Conservation (phyloP, 2,888 invertebrate species). For the Spilosoma lubricipeda region DNA sequence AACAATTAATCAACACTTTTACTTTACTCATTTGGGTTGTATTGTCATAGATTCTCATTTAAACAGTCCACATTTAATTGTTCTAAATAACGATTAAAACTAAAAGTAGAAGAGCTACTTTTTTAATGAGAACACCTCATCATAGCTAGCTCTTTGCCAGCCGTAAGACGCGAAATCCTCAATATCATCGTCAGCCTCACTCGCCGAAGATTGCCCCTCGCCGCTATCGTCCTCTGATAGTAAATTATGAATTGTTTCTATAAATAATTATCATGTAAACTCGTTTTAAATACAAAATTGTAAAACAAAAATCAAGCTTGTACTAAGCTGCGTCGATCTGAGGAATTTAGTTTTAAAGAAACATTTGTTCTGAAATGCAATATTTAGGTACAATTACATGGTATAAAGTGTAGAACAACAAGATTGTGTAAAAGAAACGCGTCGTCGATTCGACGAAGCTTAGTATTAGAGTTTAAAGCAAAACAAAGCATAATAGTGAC, state of each 20-base stretch:
- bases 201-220: constrained; percentile 1
- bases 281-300: neutral
- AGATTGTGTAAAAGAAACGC: neutral
- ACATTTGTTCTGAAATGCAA: neutral
- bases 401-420: neutral
- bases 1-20: neutral
- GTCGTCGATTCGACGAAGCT: constrained; percentile 13
- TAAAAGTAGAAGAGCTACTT: neutral
- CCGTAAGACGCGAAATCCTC: constrained; percentile 12
- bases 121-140: constrained; percentile 15
- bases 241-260: constrained; percentile 10
- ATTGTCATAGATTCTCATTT: neutral
- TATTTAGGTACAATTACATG: neutral
- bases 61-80: neutral
- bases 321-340: constrained; percentile 13
- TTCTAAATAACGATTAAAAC: neutral
- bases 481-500: neutral
- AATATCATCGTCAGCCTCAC: constrained; percentile 10
- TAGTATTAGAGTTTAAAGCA: neutral
- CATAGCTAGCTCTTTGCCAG: constrained; percentile 15
- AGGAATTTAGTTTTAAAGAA: neutral
- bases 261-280: constrained; percentile 7
- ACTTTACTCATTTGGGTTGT: neutral
- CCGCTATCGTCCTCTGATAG: constrained; percentile 11
- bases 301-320: neutral